These are phyloP conservation scores for Cotesia typhae DNA, from an alignment of 1,140 invertebrate genomes.

Conservation along the genomic window DNA sequence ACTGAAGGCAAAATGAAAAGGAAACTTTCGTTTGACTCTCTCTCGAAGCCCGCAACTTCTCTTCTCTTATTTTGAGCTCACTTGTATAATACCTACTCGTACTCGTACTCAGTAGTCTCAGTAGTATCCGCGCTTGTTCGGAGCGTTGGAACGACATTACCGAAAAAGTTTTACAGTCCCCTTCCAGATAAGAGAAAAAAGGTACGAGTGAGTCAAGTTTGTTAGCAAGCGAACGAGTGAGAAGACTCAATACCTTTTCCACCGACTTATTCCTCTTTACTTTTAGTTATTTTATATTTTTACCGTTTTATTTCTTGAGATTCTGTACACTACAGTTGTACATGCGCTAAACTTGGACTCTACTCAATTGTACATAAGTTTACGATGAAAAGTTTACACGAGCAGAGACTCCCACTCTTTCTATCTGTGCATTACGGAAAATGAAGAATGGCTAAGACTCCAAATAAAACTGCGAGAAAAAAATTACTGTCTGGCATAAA, in stretches of 20 bases:
- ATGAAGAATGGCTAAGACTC: neutral
- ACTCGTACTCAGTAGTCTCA: no score
- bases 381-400: slow-evolving; percentile 16
- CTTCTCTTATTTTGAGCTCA: no score
- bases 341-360: neutral
- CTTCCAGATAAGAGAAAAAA: neutral
- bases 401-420: no score
- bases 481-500: neutral
- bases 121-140: slow-evolving; percentile 1
- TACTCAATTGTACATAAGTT: slow-evolving; percentile 18
- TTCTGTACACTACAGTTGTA: neutral
- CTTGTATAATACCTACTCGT: no score
- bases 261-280: no score
- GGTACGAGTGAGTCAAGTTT: neutral
- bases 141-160: slow-evolving; percentile 10
- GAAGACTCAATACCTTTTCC: no score
- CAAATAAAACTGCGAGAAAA: neutral
- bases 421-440: no score
- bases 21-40: neutral
- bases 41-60: no score
- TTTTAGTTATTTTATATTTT: no score
- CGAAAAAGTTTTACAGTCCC: neutral
- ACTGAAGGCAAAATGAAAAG: neutral
- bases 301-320: no score
- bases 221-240: neutral